These are phyloP conservation scores for Drosophila truncata DNA, from an alignment of 1,140 invertebrate species.

Conservation along the genomic window DNA sequence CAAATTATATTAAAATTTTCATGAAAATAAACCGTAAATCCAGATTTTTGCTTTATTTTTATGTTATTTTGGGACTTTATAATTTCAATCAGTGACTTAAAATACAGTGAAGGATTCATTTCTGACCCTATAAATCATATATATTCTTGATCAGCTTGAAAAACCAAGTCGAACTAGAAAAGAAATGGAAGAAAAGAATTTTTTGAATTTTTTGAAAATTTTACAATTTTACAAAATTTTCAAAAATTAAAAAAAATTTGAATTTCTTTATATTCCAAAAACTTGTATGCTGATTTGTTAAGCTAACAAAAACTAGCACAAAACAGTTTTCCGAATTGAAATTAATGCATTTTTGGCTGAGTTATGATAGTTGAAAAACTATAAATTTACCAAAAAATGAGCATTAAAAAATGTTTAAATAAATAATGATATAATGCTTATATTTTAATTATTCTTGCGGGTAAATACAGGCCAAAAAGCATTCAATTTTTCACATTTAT, in stretches of 20 bases:
- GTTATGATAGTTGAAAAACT: not conserved
- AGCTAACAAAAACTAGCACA: not conserved
- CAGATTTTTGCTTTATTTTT: not conserved
- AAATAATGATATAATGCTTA: too few relatives aligned
- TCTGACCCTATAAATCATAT: too few relatives aligned
- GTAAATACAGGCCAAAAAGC: not conserved
- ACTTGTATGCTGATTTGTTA: not conserved
- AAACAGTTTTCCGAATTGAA: not conserved
- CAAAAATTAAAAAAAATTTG: too few relatives aligned
- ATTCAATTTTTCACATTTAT: not conserved
- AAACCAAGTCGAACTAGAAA: too few relatives aligned
- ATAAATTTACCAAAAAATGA: not conserved
- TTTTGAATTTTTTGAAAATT: too few relatives aligned
- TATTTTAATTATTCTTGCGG: not conserved
- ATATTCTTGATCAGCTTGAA: too few relatives aligned
- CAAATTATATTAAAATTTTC: not conserved
- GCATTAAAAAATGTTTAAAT: not conserved
- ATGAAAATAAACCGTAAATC: not conserved
- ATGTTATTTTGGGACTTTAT: too few relatives aligned
- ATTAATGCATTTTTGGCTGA: not conserved
- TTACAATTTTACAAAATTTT: too few relatives aligned
- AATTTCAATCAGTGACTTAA: not conserved
- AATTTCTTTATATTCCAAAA: too few relatives aligned
- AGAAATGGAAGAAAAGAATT: too few relatives aligned
- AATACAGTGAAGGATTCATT: not conserved